Conservation (phyloP, 2,888 invertebrate species). For the Epicampocera succincta region DNA sequence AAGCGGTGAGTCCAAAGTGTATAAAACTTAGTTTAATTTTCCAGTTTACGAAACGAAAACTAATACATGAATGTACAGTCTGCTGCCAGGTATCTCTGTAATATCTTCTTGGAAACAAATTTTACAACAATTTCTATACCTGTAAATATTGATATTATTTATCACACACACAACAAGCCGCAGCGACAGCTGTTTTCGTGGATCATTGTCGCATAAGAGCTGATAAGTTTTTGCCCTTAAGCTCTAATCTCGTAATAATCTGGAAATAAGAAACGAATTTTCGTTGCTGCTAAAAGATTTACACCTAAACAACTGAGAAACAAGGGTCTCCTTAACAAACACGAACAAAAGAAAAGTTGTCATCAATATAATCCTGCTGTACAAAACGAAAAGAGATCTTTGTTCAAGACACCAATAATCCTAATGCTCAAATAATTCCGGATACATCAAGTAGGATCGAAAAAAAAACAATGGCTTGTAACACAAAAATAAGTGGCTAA, state of each 20-base stretch:
- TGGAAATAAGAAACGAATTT: conserved; percentile 24
- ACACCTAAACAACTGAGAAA: neutral
- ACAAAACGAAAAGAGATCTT: neutral
- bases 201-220: neutral
- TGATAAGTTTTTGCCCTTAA: neutral
- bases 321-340: neutral
- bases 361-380: neutral
- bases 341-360: neutral
- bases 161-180: neutral
- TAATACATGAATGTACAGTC: too few species aligned
- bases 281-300: neutral
- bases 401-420: conserved; percentile 30
- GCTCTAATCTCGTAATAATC: conserved; percentile 9
- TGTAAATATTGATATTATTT: too few species aligned
- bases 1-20: too few species aligned
- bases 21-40: too few species aligned
- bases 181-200: neutral
- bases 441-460: conserved; percentile 26
- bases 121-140: too few species aligned
- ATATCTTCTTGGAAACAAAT: too few species aligned
- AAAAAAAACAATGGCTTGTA: neutral
- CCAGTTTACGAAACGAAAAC: too few species aligned
- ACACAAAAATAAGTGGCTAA: neutral
- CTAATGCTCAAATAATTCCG: conserved; percentile 40
- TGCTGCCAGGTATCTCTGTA: too few species aligned